phyloP scores from a whole-genome alignment of 1,140 invertebrate species.

The Aphelinus certus region DNA sequence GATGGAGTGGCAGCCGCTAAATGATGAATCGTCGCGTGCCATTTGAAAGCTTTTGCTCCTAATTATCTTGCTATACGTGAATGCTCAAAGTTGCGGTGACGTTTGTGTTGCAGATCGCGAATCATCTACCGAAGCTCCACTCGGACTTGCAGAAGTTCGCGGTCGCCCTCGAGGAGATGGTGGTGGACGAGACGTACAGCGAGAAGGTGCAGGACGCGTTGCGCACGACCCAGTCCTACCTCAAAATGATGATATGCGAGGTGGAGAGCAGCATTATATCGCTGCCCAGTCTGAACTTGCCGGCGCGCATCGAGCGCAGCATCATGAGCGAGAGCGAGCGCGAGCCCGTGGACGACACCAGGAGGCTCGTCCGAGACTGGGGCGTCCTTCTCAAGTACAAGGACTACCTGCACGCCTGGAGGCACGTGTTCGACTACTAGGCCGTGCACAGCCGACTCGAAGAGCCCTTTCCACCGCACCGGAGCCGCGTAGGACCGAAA shows the following conservation, averaged over 20 bases:
- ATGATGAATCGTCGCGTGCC: neutral
- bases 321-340: conserved; percentile 60
- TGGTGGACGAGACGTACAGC: conserved; percentile 52
- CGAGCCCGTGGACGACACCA: conserved; percentile 57
- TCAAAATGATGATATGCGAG: conserved; percentile 61
- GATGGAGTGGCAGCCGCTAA: neutral
- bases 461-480: neutral
- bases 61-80: neutral
- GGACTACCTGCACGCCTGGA: conserved; percentile 62
- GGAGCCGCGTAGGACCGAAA: neutral
- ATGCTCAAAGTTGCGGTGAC: neutral
- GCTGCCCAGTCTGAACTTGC: conserved; percentile 50
- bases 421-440: conserved; percentile 55
- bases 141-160: conserved; percentile 64
- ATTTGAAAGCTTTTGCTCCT: neutral
- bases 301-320: conserved; percentile 51
- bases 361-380: conserved; percentile 62
- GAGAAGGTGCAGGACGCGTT: conserved; percentile 49
- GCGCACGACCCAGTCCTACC: conserved; percentile 49
- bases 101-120: conserved; percentile 53
- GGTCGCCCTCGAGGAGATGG: conserved; percentile 61
- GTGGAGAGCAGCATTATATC: conserved; percentile 57
- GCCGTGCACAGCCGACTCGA: neutral
- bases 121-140: conserved; percentile 59
- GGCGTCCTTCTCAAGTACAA: conserved; percentile 63